These are phyloP conservation scores for Pecten maximus DNA, from an alignment of 2,888 invertebrate genomes.

Conservation along the genomic window DNA sequence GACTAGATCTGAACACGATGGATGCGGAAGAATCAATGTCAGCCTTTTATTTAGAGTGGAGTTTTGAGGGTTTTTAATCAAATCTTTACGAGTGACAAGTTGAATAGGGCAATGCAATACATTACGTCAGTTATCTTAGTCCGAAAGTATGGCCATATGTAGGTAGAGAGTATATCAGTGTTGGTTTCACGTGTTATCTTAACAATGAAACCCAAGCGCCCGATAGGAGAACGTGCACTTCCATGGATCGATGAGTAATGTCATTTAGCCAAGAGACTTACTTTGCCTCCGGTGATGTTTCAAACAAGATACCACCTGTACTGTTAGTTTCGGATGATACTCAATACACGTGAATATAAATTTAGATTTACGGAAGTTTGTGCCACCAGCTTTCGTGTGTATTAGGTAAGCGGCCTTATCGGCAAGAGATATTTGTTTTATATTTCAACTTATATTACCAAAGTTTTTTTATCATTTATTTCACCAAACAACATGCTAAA, in stretches of 20 bases:
- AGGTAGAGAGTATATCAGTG: neutral
- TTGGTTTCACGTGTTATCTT: neutral
- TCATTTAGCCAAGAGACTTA: neutral
- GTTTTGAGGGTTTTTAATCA: slow-evolving; percentile 22
- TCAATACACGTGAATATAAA: too few relatives aligned
- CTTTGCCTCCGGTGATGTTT: neutral
- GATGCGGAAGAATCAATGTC: slow-evolving; percentile 16
- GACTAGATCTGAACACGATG: neutral
- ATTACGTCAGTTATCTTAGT: neutral
- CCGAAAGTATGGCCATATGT: neutral
- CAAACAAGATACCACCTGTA: neutral
- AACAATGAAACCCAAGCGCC: slow-evolving; percentile 14
- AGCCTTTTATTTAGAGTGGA: slow-evolving; percentile 20
- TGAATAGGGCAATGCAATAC: neutral
- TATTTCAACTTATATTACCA: too few relatives aligned
- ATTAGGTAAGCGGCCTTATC: too few relatives aligned
- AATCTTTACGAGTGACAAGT: slow-evolving; percentile 35
- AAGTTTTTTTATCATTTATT: too few relatives aligned
- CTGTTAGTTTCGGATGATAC: neutral
- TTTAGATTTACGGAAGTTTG: too few relatives aligned
- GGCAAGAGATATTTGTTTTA: too few relatives aligned
- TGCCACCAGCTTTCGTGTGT: too few relatives aligned
- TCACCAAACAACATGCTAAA: too few relatives aligned
- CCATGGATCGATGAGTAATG: neutral
- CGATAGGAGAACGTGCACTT: slow-evolving; percentile 17